Conservation (phyloP, 1,140 invertebrate species). For the Drosophila watanabei region DNA sequence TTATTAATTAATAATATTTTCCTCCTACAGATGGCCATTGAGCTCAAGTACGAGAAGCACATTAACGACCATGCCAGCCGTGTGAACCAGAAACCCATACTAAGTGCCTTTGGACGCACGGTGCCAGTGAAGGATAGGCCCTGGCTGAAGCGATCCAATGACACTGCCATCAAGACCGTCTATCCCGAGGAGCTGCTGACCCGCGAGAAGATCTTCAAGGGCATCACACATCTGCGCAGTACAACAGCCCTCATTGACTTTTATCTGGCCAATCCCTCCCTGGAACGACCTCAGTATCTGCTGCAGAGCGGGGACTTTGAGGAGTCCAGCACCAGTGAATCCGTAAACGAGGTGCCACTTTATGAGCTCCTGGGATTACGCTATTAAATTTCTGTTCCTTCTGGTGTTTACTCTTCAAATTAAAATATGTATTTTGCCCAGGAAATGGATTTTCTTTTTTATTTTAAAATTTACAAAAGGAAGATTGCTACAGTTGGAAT, state of each 20-base stretch:
- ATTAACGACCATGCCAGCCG: slow-evolving; percentile 66
- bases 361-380: slow-evolving; percentile 73
- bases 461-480: neutral
- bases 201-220: slow-evolving; percentile 76
- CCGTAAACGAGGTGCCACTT: slow-evolving; percentile 63
- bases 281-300: slow-evolving; percentile 71
- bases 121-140: slow-evolving; percentile 72
- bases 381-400: slow-evolving; percentile 25
- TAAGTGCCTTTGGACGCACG: slow-evolving; percentile 79
- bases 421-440: neutral
- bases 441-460: neutral
- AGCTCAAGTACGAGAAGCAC: slow-evolving; percentile 78
- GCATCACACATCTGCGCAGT: slow-evolving; percentile 80
- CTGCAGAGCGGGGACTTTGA: slow-evolving; percentile 66
- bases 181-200: slow-evolving; percentile 78
- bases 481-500: neutral
- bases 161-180: slow-evolving; percentile 68
- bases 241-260: slow-evolving; percentile 72
- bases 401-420: neutral
- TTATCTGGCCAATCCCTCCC: slow-evolving; percentile 62
- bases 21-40: slow-evolving; percentile 72
- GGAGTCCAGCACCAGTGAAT: slow-evolving; percentile 41
- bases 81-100: slow-evolving; percentile 42
- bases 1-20: neutral
- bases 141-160: slow-evolving; percentile 61